A percentile compares a stretch with the other conserved stretches of the same genome.
phyloP scores from a whole-genome alignment of 1,140 invertebrate species.

The Augochlora pura region DNA sequence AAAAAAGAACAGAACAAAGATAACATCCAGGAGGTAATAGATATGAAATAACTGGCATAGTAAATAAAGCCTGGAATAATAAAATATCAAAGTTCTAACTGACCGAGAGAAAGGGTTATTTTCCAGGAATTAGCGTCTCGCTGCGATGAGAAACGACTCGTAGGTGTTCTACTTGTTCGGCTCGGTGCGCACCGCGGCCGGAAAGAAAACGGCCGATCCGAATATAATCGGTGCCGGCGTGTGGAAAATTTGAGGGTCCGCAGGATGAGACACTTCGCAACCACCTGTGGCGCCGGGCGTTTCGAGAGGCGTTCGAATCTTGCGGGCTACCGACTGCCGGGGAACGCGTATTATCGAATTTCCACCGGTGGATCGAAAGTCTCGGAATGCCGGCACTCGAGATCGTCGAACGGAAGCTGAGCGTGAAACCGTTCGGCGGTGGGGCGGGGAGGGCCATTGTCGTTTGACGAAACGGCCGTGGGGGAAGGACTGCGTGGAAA shows the following conservation, averaged over 20 bases:
- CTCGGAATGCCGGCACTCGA: constrained; percentile 21
- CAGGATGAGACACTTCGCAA: constrained; percentile 65
- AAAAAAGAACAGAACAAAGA: too few relatives aligned
- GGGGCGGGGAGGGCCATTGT: not conserved
- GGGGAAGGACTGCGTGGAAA: not conserved
- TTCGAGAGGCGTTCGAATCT: constrained; percentile 65
- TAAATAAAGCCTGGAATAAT: too few relatives aligned
- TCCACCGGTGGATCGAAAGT: constrained; percentile 47
- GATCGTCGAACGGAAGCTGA: constrained; percentile 36
- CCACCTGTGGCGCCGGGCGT: constrained; percentile 64
- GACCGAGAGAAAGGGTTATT: too few relatives aligned
- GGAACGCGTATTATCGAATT: constrained; percentile 62
- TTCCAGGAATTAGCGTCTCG: too few relatives aligned
- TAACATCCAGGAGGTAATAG: too few relatives aligned
- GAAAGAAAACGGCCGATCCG: constrained; percentile 50
- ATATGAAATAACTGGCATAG: too few relatives aligned
- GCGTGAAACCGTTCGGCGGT: constrained; percentile 35
- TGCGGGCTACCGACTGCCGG: constrained; percentile 58
- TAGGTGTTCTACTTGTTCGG: too few relatives aligned
- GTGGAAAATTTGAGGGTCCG: constrained; percentile 63
- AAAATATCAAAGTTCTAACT: too few relatives aligned
- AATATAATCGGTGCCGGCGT: constrained; percentile 47
- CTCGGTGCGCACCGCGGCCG: too few relatives aligned
- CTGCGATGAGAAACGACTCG: too few relatives aligned
- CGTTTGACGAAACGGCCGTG: not conserved